Percentiles rank a stretch among this genome's conserved stretches.
phyloP scores from a whole-genome alignment of 2,797 vertebrate species.

The Tadarida brasiliensis region DNA sequence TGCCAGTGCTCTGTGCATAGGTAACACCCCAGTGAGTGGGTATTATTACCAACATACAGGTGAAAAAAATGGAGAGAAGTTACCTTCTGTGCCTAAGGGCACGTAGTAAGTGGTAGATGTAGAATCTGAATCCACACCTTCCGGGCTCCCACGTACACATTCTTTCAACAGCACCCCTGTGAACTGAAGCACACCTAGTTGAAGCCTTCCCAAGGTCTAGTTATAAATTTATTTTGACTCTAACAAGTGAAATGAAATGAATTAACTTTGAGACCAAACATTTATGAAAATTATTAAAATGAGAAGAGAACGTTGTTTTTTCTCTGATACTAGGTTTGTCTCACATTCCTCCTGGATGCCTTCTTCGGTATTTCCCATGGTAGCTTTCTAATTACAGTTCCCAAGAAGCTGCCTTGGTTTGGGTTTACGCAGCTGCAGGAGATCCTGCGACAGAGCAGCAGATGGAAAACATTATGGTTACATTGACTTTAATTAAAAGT shows the following conservation, averaged over 20 bases:
- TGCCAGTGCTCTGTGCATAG: neutral
- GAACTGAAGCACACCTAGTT: neutral
- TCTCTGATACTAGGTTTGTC: neutral
- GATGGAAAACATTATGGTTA: slow-evolving; percentile 17
- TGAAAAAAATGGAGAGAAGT: neutral
- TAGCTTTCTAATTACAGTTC: neutral
- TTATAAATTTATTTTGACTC: neutral
- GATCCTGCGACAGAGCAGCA: neutral
- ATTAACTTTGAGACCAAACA: slow-evolving; percentile 21
- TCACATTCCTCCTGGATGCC: neutral
- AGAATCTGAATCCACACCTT: neutral
- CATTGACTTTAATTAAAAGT: slow-evolving; percentile 20
- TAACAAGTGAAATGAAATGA: neutral
- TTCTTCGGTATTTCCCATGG: neutral
- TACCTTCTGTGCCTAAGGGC: neutral
- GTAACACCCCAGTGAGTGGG: too few relatives aligned
- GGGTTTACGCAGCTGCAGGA: neutral
- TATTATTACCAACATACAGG: neutral
- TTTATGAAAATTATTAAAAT: slow-evolving; percentile 20
- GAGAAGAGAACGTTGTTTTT: neutral
- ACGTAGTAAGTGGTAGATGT: neutral
- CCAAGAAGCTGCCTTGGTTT: neutral
- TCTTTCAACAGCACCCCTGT: neutral
- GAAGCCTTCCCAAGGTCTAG: neutral
- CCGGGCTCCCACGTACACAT: fast-evolving